These are phyloP conservation scores for Lycia hirtaria DNA, from an alignment of 2,888 invertebrate genomes.

Conservation along the genomic window DNA sequence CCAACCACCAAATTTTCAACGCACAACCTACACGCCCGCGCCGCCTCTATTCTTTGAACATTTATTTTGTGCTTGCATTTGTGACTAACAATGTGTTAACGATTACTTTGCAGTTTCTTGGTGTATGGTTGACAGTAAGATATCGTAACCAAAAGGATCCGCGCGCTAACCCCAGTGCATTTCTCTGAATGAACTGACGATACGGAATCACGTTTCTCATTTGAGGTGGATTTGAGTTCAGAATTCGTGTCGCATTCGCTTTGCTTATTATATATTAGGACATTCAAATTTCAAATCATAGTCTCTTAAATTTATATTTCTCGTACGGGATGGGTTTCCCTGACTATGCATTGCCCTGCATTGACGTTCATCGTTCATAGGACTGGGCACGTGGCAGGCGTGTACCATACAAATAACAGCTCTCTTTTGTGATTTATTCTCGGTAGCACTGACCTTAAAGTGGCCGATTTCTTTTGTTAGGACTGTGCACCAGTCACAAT, in stretches of 20 bases:
- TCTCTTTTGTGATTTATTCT: too few species aligned
- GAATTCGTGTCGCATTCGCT: constrained; percentile 52
- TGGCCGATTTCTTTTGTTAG: too few species aligned
- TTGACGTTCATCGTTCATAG: not conserved
- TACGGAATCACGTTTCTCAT: constrained; percentile 65
- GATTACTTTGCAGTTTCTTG: constrained; percentile 93
- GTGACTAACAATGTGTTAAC: constrained; percentile 71
- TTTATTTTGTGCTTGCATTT: constrained; percentile 43
- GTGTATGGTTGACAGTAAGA: constrained; percentile 97
- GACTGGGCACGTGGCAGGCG: too few species aligned
- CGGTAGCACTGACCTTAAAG: too few species aligned
- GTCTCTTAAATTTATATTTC: not conserved
- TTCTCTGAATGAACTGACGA: constrained; percentile 91
- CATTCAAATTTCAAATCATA: constrained; percentile 10
- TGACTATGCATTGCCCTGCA: not conserved
- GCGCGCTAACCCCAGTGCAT: constrained; percentile 97
- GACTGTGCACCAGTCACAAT: too few species aligned
- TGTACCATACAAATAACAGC: too few species aligned
- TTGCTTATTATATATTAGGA: constrained; percentile 3
- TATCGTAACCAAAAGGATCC: constrained; percentile 99
- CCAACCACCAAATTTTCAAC: not conserved
- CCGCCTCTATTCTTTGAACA: constrained; percentile 4
- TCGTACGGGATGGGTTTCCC: not conserved
- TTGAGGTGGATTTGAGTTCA: constrained; percentile 78
- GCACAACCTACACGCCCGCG: too few species aligned